Evolutionary conservation across 2,113 vertebrate genomes (phyloP), one percentile per base, ranked within the genome.

Genomic region (Hymenochirus boettgeri): DNA sequence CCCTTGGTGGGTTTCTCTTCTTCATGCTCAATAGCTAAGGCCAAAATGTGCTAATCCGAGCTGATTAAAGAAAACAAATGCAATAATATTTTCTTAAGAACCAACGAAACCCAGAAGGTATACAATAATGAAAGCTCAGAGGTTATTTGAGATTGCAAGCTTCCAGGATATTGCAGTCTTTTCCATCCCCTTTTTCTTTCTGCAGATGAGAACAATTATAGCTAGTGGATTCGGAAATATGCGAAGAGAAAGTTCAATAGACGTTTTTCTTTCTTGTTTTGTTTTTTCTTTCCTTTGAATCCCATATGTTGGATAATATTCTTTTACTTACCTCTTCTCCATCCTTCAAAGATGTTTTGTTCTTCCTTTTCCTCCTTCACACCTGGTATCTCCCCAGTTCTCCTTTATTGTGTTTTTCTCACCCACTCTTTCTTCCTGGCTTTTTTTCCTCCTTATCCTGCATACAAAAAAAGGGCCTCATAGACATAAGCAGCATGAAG

Each of bases 401-500:
- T 26, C 61, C 63, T 65, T 57, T 58, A 18, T 59, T 19, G 17
- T 22, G 33, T 23, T 37, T 19, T 18, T 29, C 62, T 61, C 19
- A 55, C 23, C 27, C 25, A 39, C 27, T 21, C 10, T 53, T 62
- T 57, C 17, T 48, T 55, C 27, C 17, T 19, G 24, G 7, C 5
- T 8, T 23, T 7, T 37, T 23, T 69, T 18, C 73, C 60, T 10
- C 61, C 58, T 70, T 77, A 42, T 59, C 71, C 57, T 33, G 25
- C 60, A 42, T 10, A 31, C 5, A 31, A 31, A 42, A 63, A 62
- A 70, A 71, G 71, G 82, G 80, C 79, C 84, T 79, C 81, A 85
- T 81, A 86, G 85, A 92, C 88, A 88, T 29, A 86, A 89, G 88
- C 90, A 87, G 89, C 89, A 84, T 88, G 90, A 89, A 93, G 92